Conservation (phyloP, 2,888 invertebrate genomes). For the Thysanoteuthis rhombus region DNA sequence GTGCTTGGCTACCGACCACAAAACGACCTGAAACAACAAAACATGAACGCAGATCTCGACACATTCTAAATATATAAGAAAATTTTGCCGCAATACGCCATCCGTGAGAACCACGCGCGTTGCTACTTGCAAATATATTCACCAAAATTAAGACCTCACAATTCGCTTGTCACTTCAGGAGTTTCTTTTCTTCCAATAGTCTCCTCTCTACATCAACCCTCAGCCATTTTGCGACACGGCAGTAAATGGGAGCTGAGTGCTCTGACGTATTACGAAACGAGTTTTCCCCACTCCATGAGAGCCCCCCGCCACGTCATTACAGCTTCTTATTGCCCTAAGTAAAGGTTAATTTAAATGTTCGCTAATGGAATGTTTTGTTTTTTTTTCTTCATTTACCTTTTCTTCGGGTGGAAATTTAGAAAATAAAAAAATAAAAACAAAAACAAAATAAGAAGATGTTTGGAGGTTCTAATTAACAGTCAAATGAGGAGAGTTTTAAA, state of each 20-base stretch:
- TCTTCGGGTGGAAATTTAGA: too few species aligned
- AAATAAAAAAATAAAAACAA: too few species aligned
- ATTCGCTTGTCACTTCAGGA: neutral
- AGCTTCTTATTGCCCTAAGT: neutral
- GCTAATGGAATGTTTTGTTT: neutral
- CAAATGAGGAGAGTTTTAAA: too few species aligned
- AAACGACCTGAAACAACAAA: neutral
- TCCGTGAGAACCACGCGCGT: neutral
- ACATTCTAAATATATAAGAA: neutral
- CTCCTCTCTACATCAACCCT: neutral
- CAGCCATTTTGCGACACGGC: neutral
- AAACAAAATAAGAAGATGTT: too few species aligned
- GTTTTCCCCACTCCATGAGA: neutral
- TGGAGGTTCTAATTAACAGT: too few species aligned
- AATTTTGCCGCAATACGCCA: neutral
- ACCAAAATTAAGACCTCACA: neutral
- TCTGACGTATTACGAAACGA: neutral
- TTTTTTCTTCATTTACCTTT: too few species aligned
- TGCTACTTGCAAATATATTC: neutral
- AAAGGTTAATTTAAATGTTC: neutral
- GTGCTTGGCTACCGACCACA: neutral
- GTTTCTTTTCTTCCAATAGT: neutral
- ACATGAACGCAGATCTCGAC: neutral
- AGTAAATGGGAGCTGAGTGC: neutral
- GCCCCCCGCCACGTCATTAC: neutral